Conservation (phyloP, 2,113 vertebrate genomes). For the Saimiri boliviensis region DNA sequence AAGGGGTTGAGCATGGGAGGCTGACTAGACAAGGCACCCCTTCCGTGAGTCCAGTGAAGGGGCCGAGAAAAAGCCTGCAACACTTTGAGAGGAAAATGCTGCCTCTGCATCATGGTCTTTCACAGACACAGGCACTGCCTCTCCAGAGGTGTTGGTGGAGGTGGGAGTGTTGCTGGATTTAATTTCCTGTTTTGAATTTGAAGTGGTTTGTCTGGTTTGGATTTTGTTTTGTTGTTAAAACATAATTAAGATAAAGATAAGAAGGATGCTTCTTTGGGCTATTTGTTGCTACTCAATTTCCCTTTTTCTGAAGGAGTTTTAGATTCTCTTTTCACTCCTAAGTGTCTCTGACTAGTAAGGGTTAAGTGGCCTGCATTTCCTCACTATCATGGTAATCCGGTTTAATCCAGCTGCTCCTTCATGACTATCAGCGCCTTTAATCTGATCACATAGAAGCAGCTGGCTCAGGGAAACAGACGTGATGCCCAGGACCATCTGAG, state of each 20-base stretch:
- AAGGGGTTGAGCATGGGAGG: too few species aligned
- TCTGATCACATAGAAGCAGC: background rate
- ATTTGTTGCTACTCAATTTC: background rate
- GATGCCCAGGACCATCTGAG: background rate
- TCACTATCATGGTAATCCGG: background rate
- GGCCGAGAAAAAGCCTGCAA: too few species aligned
- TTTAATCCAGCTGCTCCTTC: background rate
- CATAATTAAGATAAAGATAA: slow-evolving; percentile 35
- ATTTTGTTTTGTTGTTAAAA: slow-evolving; percentile 18
- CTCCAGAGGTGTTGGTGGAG: background rate
- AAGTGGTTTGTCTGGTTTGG: slow-evolving; percentile 16
- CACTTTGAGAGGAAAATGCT: background rate
- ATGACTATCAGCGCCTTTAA: background rate
- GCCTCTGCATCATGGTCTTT: background rate
- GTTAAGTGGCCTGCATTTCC: background rate
- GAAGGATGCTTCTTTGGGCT: background rate
- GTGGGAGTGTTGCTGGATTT: background rate
- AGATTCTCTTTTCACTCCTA: background rate
- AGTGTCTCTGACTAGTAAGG: background rate
- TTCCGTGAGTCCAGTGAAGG: too few species aligned
- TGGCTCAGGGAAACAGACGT: background rate
- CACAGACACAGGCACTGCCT: background rate
- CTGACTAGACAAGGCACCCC: too few species aligned
- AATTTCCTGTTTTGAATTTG: slow-evolving; percentile 5
- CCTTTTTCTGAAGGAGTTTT: slow-evolving; percentile 25